Evolutionary conservation across 1,140 invertebrate species (phyloP).

Genomic region (Brachionus calyciflorus): DNA sequence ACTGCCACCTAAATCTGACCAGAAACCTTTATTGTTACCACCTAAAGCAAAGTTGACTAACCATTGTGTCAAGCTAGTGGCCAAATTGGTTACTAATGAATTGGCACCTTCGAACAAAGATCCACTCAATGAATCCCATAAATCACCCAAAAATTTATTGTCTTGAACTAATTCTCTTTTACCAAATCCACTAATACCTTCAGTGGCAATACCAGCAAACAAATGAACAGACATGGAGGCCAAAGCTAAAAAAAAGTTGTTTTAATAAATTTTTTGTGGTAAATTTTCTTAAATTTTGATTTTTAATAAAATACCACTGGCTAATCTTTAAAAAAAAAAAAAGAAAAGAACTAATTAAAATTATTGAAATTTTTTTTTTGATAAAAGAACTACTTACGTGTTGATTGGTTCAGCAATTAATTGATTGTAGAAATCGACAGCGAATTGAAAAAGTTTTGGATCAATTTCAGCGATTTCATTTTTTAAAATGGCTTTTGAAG

Average conservation of each 20-base stretch:
- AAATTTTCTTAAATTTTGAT: not conserved
- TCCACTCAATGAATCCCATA: not conserved
- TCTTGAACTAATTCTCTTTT: constrained; percentile 4
- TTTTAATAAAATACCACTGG: not conserved
- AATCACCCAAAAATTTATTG: not conserved
- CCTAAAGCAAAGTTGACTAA: not conserved
- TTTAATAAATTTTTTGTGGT: not conserved
- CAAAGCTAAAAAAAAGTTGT: constrained; percentile 11
- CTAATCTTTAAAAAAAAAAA: constrained; percentile 15
- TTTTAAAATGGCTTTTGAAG: not conserved
- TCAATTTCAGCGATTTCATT: not conserved
- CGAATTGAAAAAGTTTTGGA: not conserved
- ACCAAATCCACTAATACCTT: constrained; percentile 16
- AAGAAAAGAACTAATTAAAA: too few species aligned
- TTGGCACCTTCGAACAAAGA: not conserved
- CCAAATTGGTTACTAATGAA: not conserved
- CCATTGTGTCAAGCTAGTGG: not conserved
- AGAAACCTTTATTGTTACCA: not conserved
- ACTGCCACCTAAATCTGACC: too few species aligned
- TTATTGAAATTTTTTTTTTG: not conserved
- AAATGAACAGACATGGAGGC: constrained; percentile 34
- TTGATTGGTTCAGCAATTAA: constrained; percentile 38
- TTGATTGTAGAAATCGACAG: constrained; percentile 34
- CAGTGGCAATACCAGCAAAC: constrained; percentile 17
- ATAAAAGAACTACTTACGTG: not conserved